Evolutionary conservation across 2,888 invertebrate genomes (phyloP).

Genomic region (Diadromus collaris): DNA sequence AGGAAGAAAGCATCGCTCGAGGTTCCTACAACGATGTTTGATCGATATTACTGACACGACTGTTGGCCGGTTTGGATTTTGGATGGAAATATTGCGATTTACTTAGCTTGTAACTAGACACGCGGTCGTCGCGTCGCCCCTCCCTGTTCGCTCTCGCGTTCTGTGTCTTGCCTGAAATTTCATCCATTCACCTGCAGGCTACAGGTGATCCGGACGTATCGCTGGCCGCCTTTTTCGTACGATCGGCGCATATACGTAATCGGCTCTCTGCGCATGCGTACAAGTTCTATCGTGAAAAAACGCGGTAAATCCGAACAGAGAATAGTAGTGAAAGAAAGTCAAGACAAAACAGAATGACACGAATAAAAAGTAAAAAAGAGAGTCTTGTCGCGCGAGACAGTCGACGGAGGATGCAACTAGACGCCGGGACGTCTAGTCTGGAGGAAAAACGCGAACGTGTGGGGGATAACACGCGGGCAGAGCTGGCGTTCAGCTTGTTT

Average conservation of each 20-base stretch:
- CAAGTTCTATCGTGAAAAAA: neutral
- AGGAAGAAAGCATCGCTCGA: neutral
- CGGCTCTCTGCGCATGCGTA: constrained; percentile 23
- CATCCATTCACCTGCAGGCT: constrained; percentile 14
- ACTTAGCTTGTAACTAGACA: neutral
- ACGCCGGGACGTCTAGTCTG: constrained; percentile 54
- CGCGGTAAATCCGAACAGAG: constrained; percentile 30
- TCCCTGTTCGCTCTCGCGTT: constrained; percentile 1
- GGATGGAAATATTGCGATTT: neutral
- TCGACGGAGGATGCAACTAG: constrained; percentile 40
- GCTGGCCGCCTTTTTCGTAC: constrained; percentile 17
- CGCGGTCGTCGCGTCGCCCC: neutral
- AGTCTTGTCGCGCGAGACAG: constrained; percentile 12
- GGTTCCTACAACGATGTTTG: constrained; percentile 17
- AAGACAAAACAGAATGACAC: neutral
- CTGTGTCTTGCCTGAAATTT: neutral
- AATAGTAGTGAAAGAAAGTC: neutral
- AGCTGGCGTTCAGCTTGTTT: constrained; percentile 44
- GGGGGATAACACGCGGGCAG: constrained; percentile 7
- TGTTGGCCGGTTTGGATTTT: neutral
- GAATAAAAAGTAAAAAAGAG: constrained; percentile 18
- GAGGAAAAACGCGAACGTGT: constrained; percentile 9
- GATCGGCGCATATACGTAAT: neutral
- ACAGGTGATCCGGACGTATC: constrained; percentile 1
- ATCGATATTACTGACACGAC: constrained; percentile 19